Evolutionary conservation across 2,797 vertebrate genomes (phyloP).

Genomic region (Carcharodon carcharias): DNA sequence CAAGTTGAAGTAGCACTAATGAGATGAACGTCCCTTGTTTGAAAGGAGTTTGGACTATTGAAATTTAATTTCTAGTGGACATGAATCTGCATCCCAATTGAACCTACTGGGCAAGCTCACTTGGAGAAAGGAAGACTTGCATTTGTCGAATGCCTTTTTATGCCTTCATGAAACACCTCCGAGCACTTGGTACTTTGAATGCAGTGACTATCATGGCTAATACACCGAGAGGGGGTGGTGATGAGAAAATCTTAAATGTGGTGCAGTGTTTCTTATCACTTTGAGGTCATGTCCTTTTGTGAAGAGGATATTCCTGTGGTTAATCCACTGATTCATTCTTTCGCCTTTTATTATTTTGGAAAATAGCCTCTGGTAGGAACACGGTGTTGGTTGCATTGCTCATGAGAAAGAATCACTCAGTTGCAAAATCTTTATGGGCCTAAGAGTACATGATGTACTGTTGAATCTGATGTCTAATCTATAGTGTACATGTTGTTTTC

Average conservation of each 20-base stretch:
- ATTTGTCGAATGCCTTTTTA: neutral
- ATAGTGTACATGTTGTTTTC: slow-evolving; percentile 16
- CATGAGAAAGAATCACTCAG: neutral
- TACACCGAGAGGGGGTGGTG: neutral
- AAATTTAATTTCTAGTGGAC: neutral
- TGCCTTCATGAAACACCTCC: neutral
- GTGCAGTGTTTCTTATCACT: neutral
- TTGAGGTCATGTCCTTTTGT: neutral
- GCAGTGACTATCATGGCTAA: neutral
- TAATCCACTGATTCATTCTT: neutral
- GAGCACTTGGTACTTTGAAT: neutral
- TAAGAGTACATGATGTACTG: slow-evolving; percentile 9
- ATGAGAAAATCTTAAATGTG: neutral
- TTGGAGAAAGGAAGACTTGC: neutral
- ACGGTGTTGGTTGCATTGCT: neutral
- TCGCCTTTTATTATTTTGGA: neutral
- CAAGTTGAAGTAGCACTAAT: neutral
- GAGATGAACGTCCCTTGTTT: neutral
- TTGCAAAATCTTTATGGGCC: neutral
- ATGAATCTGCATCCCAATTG: neutral
- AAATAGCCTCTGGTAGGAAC: neutral
- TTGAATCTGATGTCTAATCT: slow-evolving; percentile 21
- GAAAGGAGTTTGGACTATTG: neutral
- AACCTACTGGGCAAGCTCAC: neutral
- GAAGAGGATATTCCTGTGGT: neutral